Base-by-base conservation (phyloP, 2,888 invertebrate genomes). In the Drosophila fulvimacula region DNA sequence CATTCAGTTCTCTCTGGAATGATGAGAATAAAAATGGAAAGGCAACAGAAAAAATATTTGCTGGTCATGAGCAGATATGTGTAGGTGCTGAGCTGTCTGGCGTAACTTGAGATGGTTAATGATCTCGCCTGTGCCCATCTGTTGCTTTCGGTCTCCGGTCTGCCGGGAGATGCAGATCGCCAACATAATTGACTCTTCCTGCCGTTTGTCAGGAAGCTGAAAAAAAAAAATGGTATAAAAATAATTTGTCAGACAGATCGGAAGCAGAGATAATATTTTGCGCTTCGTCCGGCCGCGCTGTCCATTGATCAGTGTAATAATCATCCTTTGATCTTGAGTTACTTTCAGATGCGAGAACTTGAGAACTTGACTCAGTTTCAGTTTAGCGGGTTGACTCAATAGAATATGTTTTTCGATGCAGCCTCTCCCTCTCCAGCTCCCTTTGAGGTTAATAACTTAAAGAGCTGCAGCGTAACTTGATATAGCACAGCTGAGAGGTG, bases 271-370 rank as follows among this genome's bases (percentile, higher is more conserved):
- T 79, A 59, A 65, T 64, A 63, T 57, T 69, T 68, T 59, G 51
- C 13, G 24, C 61, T 71, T 79, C 59, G 44, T 59, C 41, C 63
- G 38, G 48, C 15, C 46, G 41, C 46, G 15, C 41, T 73, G 73
- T 63, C 69, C 88, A 87, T 57, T 72, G 88, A 79, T 87, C 82
- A 84, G 85, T 75, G 73, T 76, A 87, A 83, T 75, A 64, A 61
- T 84, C 82, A 79, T 87, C 85, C 88, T 75, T 71, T 70, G 64
- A 82, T 87, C 83, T 83, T 84, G 69, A 66, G 68, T 87, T 85
- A 42, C 58, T 36, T 48, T 5, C 10, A 34, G 34, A 49, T 21
- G 19, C 21, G 0, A 27, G 11, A 5, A 27, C 13, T 42, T 24
- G 15, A 49, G 51, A n/a, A n/a, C n/a, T 34, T 66, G 58, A 44